Evolutionary conservation across 2,888 invertebrate species (phyloP).

Genomic region (Himalopsyche japonica): DNA sequence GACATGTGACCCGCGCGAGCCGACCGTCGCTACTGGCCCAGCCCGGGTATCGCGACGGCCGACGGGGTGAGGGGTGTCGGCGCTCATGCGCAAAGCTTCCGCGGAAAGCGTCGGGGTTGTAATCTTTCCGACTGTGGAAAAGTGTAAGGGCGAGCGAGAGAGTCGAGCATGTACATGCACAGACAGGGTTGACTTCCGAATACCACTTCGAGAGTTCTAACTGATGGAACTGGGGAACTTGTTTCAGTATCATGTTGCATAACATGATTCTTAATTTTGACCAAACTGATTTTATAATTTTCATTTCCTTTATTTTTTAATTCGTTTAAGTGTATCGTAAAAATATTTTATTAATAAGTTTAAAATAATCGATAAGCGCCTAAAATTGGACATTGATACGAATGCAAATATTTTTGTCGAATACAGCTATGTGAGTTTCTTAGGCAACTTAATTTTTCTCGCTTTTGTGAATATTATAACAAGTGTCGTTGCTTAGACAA

Average conservation of each 20-base stretch:
- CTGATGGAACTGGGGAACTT: background rate
- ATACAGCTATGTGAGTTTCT: too few species aligned
- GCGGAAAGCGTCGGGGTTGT: background rate
- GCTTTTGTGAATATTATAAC: too few species aligned
- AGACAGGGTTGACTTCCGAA: background rate
- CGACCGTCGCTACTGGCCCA: background rate
- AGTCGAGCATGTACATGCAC: background rate
- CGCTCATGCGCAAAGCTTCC: constrained; percentile 53
- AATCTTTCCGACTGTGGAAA: background rate
- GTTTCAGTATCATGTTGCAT: background rate
- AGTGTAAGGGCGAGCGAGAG: background rate
- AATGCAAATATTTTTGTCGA: too few species aligned
- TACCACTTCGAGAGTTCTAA: background rate
- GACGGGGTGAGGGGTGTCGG: constrained; percentile 54
- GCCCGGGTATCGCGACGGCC: constrained; percentile 40
- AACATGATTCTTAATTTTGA: background rate
- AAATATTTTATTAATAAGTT: too few species aligned
- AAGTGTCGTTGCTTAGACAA: too few species aligned
- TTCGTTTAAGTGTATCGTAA: too few species aligned
- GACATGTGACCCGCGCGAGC: background rate
- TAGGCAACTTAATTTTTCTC: too few species aligned
- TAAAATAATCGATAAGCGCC: too few species aligned
- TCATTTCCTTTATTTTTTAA: too few species aligned
- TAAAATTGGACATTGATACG: too few species aligned
- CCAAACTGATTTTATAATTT: too few species aligned